Percentiles rank a stretch among this genome's conserved stretches.
phyloP scores from a whole-genome alignment of 2,113 vertebrate genomes.

The Casuarius casuarius region DNA sequence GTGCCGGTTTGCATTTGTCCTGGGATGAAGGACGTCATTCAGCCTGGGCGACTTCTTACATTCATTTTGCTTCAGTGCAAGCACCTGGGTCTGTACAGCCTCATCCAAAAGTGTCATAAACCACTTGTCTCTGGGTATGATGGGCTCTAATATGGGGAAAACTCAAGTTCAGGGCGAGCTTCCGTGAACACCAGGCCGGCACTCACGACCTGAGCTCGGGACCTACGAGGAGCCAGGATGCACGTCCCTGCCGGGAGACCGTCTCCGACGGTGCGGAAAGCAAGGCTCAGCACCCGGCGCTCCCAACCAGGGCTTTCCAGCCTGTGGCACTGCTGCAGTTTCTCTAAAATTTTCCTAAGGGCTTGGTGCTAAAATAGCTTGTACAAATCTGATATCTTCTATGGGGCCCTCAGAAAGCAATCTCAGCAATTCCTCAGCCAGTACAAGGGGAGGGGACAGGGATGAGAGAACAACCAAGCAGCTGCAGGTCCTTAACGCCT shows the following conservation, averaged over 20 bases:
- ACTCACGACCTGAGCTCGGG: neutral
- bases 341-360: neutral
- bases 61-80: neutral
- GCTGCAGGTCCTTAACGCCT: neutral
- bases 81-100: fast-evolving
- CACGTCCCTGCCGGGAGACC: fast-evolving
- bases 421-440: neutral
- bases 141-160: neutral
- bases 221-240: neutral
- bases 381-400: neutral
- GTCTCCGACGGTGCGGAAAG: fast-evolving
- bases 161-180: neutral
- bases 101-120: neutral
- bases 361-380: neutral
- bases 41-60: neutral
- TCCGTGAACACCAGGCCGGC: neutral
- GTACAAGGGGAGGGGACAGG: neutral
- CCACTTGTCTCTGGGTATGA: neutral
- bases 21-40: neutral
- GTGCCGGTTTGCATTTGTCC: neutral
- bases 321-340: neutral
- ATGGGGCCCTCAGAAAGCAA: fast-evolving
- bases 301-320: neutral
- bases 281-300: neutral
- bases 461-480: neutral